phyloP scores from a whole-genome alignment of 1,140 invertebrate species.

The Ridgeia piscesae region DNA sequence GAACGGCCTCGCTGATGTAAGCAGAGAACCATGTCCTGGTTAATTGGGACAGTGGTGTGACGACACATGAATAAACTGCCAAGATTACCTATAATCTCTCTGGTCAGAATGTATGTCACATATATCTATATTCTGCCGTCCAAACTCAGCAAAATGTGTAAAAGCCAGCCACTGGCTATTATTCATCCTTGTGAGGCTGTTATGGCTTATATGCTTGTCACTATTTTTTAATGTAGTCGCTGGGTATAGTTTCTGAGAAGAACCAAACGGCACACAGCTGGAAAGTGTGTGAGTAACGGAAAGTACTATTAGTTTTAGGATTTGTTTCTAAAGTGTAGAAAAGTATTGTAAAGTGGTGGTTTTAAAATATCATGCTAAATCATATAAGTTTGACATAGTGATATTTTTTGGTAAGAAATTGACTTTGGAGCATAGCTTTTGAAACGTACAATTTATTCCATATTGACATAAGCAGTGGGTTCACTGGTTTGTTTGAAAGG shows the following conservation, averaged over 20 bases:
- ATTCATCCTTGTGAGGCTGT: background rate
- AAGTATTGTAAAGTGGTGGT: background rate
- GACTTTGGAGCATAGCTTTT: too few relatives aligned
- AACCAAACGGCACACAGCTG: too few relatives aligned
- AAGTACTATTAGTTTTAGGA: background rate
- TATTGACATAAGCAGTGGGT: too few relatives aligned
- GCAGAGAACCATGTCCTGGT: background rate
- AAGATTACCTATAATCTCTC: background rate
- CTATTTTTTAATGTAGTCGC: too few relatives aligned
- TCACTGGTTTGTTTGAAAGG: too few relatives aligned
- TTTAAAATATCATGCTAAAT: background rate
- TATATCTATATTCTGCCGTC: background rate
- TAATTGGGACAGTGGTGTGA: background rate
- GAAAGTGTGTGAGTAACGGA: too few relatives aligned
- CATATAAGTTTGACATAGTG: background rate
- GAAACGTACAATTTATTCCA: too few relatives aligned
- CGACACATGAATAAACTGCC: background rate
- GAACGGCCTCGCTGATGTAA: background rate
- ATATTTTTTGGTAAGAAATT: background rate
- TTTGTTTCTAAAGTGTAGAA: background rate
- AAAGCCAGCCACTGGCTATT: background rate
- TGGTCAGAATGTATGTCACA: background rate
- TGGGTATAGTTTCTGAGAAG: too few relatives aligned
- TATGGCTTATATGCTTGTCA: too few relatives aligned
- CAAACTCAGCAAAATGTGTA: background rate